Percentiles rank a stretch among this genome's conserved stretches.
phyloP scores from a whole-genome alignment of 64 coral and sea anemone genomes.

The Dendronephthya gigantea region DNA sequence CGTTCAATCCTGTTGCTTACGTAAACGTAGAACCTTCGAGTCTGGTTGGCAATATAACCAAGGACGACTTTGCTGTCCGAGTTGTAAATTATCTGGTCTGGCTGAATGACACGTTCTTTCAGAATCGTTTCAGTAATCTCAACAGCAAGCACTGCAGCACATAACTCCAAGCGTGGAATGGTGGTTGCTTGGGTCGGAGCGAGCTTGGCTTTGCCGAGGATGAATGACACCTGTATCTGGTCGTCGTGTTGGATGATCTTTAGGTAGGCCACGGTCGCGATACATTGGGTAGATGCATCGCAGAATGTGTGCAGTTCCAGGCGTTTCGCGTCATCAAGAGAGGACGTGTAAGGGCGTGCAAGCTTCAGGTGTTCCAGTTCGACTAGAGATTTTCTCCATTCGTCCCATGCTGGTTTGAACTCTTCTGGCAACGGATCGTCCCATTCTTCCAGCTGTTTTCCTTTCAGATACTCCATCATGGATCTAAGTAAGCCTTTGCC shows the following conservation, averaged over 20 bases:
- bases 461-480: neutral
- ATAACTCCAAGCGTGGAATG: too few species aligned
- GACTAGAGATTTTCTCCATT: conserved; percentile 6
- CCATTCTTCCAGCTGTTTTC: conserved; percentile 16
- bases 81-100: conserved; percentile 30
- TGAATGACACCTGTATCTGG: conserved; percentile 27
- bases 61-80: conserved; percentile 49
- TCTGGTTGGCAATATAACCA: conserved; percentile 52
- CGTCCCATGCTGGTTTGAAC: conserved; percentile 29
- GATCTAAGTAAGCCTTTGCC: conserved; percentile 34
- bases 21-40: conserved; percentile 44
- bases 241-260: neutral
- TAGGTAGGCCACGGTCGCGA: conserved; percentile 38
- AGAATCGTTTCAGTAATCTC: conserved; percentile 32
- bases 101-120: conserved; percentile 24
- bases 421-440: conserved; percentile 35
- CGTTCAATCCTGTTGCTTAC: conserved; percentile 35
- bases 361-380: conserved; percentile 22
- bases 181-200: conserved; percentile 45
- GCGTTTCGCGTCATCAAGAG: neutral
- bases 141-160: conserved; percentile 34
- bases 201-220: conserved; percentile 51
- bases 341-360: neutral
- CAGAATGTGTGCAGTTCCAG: conserved; percentile 51
- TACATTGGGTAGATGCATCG: conserved; percentile 22